Base-by-base conservation (phyloP, 2,888 invertebrate genomes). In the Adela reaumurella region DNA sequence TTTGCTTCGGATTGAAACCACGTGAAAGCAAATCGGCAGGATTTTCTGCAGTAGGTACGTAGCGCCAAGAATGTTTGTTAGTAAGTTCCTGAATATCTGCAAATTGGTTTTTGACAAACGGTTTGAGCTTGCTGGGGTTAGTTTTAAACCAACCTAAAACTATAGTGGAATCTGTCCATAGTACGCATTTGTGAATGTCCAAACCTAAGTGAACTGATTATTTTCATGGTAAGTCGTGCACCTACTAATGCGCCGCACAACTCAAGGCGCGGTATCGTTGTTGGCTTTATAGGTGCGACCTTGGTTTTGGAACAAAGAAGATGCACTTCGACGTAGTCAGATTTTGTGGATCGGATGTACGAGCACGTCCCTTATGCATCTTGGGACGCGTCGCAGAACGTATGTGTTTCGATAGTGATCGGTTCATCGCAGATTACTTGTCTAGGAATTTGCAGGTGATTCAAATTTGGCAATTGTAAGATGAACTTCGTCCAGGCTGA, bases 181-280 rank as follows among this genome's bases (percentile, higher is more conserved):
- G 55, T 2, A 52, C 43, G 17, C 55, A 49, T 2, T 53, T 47
- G 18, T 50, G 19, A 20, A 58, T 55, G 3, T 47, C 46, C 1
- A 48, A n/a, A 45, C 1, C 49, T 17, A 8, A 56, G 42, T 6
- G 57, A 53, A n/a, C 48, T 17, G 8, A 48, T 46, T 17, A 57
- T 45, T 35, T 55, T 58, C 3, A 18, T 20, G 28, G 49, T 53
- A 16, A 61, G 49, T 45, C 54, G 50, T 42, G 56, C 48, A 43
- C 54, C 55, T 29, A 59, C 17, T 18, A 59, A 46, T 1, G 57
- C 58, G 2, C 53, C 59, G 43, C 58, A 59, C 1, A 61, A 49
- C 43, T 62, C 62, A 2, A 60, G 44, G 3, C 59, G 54, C 1
- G 60, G 59, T 14, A 62, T 54, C 4, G 51, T 55, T 5, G 50